A percentile compares a stretch with the other conserved stretches of the same genome.
Conservation (phyloP, 1,140 invertebrate species). For the Orussus abietinus region DNA sequence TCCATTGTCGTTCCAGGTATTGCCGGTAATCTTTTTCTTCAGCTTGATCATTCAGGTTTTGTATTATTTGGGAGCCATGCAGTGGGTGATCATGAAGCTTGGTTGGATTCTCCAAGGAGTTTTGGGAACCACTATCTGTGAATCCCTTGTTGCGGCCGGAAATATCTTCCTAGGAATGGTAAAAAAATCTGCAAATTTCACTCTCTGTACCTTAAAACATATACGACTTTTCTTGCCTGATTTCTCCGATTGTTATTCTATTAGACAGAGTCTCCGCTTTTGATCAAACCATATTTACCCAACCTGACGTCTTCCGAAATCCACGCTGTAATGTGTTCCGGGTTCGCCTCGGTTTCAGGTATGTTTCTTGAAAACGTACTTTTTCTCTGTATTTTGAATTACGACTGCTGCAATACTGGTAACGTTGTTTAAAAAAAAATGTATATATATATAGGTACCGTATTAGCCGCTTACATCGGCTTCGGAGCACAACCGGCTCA, state of each 20-base stretch:
- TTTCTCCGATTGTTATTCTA: slow-evolving; percentile 41
- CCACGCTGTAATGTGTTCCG: slow-evolving; percentile 88
- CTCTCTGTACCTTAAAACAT: slow-evolving; percentile 1
- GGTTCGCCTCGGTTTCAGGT: slow-evolving; percentile 93
- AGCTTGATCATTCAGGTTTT: slow-evolving; percentile 83
- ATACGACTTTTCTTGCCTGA: neutral
- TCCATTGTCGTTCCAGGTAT: slow-evolving; percentile 57
- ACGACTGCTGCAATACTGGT: slow-evolving; percentile 4
- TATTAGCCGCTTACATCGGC: slow-evolving; percentile 86
- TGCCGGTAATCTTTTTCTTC: slow-evolving; percentile 89
- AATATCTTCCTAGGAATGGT: slow-evolving; percentile 91
- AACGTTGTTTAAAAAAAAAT: neutral
- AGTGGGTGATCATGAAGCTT: slow-evolving; percentile 79
- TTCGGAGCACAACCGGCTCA: slow-evolving; percentile 83
- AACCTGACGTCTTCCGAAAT: slow-evolving; percentile 85
- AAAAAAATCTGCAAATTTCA: slow-evolving; percentile 28
- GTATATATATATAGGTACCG: slow-evolving; percentile 70
- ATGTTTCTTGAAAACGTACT: slow-evolving; percentile 13
- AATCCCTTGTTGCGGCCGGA: slow-evolving; percentile 85
- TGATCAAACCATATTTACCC: slow-evolving; percentile 84
- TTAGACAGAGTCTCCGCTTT: slow-evolving; percentile 82
- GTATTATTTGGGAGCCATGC: slow-evolving; percentile 85
- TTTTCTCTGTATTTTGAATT: neutral
- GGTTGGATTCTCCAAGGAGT: slow-evolving; percentile 71
- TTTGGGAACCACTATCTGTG: slow-evolving; percentile 84